Conservation (phyloP, 2,797 vertebrate genomes). For the Molossus molossus region DNA sequence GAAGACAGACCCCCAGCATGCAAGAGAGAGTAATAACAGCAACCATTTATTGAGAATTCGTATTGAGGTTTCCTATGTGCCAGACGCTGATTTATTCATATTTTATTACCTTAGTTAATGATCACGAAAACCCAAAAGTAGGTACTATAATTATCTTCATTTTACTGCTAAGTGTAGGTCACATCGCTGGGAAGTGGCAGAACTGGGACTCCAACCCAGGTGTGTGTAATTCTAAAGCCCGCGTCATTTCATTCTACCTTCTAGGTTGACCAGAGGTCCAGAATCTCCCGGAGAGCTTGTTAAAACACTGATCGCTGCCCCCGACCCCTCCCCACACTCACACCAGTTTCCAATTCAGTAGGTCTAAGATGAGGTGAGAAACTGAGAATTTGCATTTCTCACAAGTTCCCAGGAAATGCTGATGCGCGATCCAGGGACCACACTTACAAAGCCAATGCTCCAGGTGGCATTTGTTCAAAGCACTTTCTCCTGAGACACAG, state of each 20-base stretch:
- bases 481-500: neutral
- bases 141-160: neutral
- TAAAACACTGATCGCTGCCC: neutral
- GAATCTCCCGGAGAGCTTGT: neutral
- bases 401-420: no score
- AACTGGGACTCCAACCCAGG: neutral
- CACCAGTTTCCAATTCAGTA: neutral
- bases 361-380: neutral
- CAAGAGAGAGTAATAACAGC: neutral
- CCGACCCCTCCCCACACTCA: no score
- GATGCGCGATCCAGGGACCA: no score
- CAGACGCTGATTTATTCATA: neutral
- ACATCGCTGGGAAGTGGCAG: neutral
- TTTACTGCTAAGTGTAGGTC: neutral
- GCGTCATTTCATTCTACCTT: neutral
- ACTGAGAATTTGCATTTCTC: neutral
- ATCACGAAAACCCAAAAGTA: neutral
- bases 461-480: neutral
- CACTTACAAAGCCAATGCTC: fast-evolving
- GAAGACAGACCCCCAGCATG: neutral
- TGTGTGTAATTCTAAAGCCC: neutral
- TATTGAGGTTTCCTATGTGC: neutral
- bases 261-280: neutral
- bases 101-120: neutral
- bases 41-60: neutral